Base-by-base conservation (phyloP, 2,113 vertebrate genomes). In the Eurypyga helias region DNA sequence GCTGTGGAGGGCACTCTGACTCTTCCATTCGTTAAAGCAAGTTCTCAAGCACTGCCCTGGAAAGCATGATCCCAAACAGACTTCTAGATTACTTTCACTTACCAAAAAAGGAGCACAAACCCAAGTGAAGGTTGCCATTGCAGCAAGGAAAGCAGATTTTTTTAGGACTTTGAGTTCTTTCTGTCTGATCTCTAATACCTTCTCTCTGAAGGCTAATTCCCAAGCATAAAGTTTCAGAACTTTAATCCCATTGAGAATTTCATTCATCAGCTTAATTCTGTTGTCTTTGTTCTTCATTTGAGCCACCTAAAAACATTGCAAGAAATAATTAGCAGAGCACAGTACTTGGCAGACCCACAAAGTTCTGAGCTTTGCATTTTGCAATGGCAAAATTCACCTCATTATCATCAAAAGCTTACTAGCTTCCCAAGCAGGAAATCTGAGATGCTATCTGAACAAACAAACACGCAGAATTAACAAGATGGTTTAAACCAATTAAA, bases 231-330 rank as follows among this genome's bases (percentile, higher is more conserved):
- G 98, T 97, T 99, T 99, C 38, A 99, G 97, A 76, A 99, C 99
- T 94, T 99, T 99, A 97, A 99, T 99, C 38, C 99, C 99, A 2
- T 99, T 99, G 89, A 99, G 98, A 90, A 99, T 99, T 97, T 99
- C 99, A 17, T 99, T 99, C 99, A 99, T 99, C 97, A 99, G 98
- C 97, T 99, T 99, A 58, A 99, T 99, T 94, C 99, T 98, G 84
- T 94, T 99, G 98, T 99, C 99, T 92, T 99, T 99, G 92, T 98
- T 99, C 98, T 99, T 99, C 99, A 99, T 99, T 97, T 99, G 99
- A 25, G 99, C 98, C 81, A 99, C 99, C 99, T 99, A 96, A 61
- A 69, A 94, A 23, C 49, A 92, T 91, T 21, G 66, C 61, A 94
- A 81, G 65, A 71, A 83, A 45, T 91, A 95, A 95, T 97, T 92